Conservation (phyloP, 1,140 invertebrate genomes). For the Melanaphis sacchari region DNA sequence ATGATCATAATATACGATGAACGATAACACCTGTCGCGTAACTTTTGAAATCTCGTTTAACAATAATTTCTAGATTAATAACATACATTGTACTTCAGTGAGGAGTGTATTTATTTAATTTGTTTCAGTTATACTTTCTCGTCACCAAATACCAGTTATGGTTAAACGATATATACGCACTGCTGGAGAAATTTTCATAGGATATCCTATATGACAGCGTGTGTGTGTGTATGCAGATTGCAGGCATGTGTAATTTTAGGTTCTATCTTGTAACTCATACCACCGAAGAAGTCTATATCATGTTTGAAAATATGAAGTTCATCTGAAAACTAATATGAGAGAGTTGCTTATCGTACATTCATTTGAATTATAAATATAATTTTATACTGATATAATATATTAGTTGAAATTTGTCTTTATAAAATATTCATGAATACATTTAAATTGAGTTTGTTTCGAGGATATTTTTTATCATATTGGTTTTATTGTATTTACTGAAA, state of each 20-base stretch:
- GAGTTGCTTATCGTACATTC: background rate
- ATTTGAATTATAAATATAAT: background rate
- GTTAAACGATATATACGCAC: constrained; percentile 27
- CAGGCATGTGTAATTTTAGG: background rate
- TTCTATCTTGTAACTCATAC: background rate
- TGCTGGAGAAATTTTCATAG: constrained; percentile 39
- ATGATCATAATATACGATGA: background rate
- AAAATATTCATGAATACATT: background rate
- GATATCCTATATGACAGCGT: background rate
- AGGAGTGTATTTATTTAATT: constrained; percentile 4
- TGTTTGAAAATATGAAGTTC: background rate
- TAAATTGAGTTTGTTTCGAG: background rate
- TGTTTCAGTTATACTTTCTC: constrained; percentile 52
- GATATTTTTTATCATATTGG: background rate
- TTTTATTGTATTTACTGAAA: background rate
- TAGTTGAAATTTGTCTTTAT: background rate
- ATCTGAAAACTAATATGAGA: background rate
- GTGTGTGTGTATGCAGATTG: too few species aligned
- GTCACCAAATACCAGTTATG: constrained; percentile 37
- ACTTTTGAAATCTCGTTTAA: constrained; percentile 19
- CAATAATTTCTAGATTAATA: constrained; percentile 28
- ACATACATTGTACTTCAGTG: background rate
- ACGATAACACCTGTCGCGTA: constrained; percentile 15
- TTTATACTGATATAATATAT: background rate
- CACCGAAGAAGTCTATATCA: background rate